Conservation (phyloP, 2,797 vertebrate genomes). For the Chloroceryle amazona region DNA sequence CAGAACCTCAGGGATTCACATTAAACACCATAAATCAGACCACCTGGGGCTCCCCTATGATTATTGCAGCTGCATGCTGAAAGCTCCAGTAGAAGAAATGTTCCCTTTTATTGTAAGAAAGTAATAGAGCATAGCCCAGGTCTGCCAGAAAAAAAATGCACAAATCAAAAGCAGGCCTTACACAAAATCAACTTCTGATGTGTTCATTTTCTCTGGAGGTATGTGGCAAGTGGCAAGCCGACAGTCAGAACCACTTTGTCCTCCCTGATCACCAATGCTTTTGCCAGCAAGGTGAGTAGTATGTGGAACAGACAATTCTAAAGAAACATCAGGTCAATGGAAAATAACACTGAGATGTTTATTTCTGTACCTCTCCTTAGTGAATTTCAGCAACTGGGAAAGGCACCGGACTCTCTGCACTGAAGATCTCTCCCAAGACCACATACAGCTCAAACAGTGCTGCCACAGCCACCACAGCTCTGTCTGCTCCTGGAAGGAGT, state of each 20-base stretch:
- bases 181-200: constrained; percentile 70
- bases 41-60: constrained; percentile 65
- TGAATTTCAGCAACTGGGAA: background rate
- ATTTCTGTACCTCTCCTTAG: background rate
- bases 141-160: constrained; percentile 63
- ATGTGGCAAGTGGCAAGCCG: constrained; percentile 27
- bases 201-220: constrained; percentile 44
- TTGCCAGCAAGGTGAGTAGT: constrained; percentile 45
- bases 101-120: constrained; percentile 63
- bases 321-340: constrained; percentile 3
- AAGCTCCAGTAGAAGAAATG: constrained; percentile 35
- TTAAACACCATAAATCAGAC: constrained; percentile 63
- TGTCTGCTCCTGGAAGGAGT: background rate
- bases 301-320: constrained; percentile 36
- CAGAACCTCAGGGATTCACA: constrained; percentile 55
- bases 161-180: constrained; percentile 70
- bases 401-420: background rate
- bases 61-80: constrained; percentile 61
- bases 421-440: background rate
- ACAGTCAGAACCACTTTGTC: constrained; percentile 49
- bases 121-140: constrained; percentile 68
- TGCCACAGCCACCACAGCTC: background rate
- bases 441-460: background rate
- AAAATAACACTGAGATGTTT: background rate
- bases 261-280: constrained; percentile 32